Percentiles rank a stretch among this genome's conserved stretches.
These are phyloP conservation scores for Empis livida DNA, from an alignment of 2,888 invertebrate species.

Conservation along the genomic window DNA sequence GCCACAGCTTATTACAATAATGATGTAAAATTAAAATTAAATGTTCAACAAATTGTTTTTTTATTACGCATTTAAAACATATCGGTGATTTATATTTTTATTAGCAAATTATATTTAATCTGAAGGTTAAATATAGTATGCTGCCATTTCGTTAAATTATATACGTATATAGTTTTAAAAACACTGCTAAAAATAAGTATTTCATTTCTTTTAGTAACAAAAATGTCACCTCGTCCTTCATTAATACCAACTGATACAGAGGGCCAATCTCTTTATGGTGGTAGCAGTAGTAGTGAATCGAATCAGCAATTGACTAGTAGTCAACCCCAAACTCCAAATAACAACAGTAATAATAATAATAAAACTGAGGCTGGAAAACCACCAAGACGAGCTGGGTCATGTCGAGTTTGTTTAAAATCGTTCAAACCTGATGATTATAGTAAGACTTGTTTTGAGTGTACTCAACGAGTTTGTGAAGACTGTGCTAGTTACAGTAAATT, in stretches of 20 bases:
- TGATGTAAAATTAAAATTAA: no score
- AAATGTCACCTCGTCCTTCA: constrained; percentile 54
- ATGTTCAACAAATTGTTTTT: no score
- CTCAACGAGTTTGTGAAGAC: constrained; percentile 84
- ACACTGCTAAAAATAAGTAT: no score
- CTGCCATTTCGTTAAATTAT: no score
- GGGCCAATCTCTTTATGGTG: constrained; percentile 16
- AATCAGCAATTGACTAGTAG: constrained; percentile 18
- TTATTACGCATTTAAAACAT: no score
- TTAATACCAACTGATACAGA: constrained; percentile 40
- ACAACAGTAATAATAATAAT: constrained; percentile 33
- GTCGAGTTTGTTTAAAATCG: constrained; percentile 74
- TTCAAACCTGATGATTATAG: constrained; percentile 81
- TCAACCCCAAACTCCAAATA: constrained; percentile 37
- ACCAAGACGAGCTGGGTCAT: constrained; percentile 62
- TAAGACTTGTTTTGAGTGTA: constrained; percentile 79
- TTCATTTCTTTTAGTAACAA: constrained; percentile 45
- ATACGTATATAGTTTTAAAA: no score
- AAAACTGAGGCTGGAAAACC: constrained; percentile 38
- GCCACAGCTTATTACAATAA: no score
- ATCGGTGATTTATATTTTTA: no score
- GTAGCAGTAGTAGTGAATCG: constrained; percentile 17
- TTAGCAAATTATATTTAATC: no score
- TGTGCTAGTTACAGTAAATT: constrained; percentile 84
- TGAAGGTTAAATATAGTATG: no score